A percentile compares a stretch with the other conserved stretches of the same genome.
Evolutionary conservation across 2,113 vertebrate species (phyloP).

Genomic region (Lagenorhynchus albirostris): DNA sequence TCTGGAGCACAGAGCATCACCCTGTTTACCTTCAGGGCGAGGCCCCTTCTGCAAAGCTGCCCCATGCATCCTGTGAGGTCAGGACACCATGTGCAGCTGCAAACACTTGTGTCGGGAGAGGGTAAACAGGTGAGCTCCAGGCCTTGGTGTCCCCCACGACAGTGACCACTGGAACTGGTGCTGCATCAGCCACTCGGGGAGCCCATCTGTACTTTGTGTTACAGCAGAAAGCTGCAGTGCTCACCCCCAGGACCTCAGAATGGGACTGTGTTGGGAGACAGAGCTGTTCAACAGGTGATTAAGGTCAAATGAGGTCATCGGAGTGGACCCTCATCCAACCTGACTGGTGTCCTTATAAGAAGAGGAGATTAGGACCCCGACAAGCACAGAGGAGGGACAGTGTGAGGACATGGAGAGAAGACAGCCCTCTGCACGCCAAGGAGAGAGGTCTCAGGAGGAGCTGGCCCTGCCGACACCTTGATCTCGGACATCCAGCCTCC

Average conservation of each 20-base stretch:
- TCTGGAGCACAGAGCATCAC: not conserved
- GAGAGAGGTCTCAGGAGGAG: not conserved
- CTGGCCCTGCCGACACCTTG: not conserved
- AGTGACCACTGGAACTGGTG: not conserved
- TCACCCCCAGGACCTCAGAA: not conserved
- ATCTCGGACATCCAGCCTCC: not conserved
- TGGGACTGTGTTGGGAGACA: not conserved
- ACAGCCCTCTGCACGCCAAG: accelerated
- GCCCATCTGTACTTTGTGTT: not conserved
- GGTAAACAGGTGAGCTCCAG: not conserved
- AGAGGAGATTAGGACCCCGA: not conserved
- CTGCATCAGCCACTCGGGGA: not conserved
- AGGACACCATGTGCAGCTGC: too few species aligned
- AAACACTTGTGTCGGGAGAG: not conserved
- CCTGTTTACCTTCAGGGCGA: not conserved
- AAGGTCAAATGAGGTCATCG: not conserved
- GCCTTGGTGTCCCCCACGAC: not conserved
- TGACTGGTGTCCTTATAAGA: not conserved
- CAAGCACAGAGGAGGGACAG: not conserved
- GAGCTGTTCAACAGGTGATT: not conserved
- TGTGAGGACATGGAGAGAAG: not conserved
- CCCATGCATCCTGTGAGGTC: not conserved
- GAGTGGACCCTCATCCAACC: not conserved
- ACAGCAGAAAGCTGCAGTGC: not conserved
- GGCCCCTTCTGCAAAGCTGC: not conserved